Base-by-base conservation (phyloP, 2,888 invertebrate genomes). In the Argyresthia goedartella region DNA sequence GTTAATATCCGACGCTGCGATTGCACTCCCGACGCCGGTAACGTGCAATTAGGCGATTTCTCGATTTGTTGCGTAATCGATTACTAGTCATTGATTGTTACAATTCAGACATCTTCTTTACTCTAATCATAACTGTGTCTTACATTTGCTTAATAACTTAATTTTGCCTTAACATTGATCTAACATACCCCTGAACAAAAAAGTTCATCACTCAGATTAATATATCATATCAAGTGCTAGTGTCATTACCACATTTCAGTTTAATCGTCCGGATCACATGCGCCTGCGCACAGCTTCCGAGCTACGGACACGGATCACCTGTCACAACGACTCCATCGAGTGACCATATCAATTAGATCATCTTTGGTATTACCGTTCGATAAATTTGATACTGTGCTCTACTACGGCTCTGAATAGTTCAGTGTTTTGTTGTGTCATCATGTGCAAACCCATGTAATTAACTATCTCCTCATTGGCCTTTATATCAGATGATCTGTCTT, bases 1-100 rank as follows among this genome's bases (percentile, higher is more conserved):
- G 81, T 78, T 82, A 66, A 70, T 70, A 60, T 56, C 60, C 62
- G 68, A 69, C 65, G 71, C 71, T 62, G 64, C 62, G 58, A 60
- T 56, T 60, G 60, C 57, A 53, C 60, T 57, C 60, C 63, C 60
- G 61, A 62, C 58, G 60, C 59, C 51, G 53, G 64, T 56, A 66
- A 64, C 69, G 60, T 72, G 70, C 69, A 77, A 78, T 80, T 80
- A 75, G 64, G 65, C 63, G 62, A 64, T 67, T 65, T 66, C 65
- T 65, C 60, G 49, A 70, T 67, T 58, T 67, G 68, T 81, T 81
- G 65, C 71, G 64, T 69, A 74, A 78, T 55, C 53, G 59, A 65
- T 69, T 67, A 69, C 69, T 69, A 67, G 65, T 66, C 65, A 64
- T 62, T 25, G 74, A 70, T 59, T 62, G 71, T 76, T 74, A 76